Conservation (phyloP, 2,888 invertebrate species). For the Drosophila histrio region DNA sequence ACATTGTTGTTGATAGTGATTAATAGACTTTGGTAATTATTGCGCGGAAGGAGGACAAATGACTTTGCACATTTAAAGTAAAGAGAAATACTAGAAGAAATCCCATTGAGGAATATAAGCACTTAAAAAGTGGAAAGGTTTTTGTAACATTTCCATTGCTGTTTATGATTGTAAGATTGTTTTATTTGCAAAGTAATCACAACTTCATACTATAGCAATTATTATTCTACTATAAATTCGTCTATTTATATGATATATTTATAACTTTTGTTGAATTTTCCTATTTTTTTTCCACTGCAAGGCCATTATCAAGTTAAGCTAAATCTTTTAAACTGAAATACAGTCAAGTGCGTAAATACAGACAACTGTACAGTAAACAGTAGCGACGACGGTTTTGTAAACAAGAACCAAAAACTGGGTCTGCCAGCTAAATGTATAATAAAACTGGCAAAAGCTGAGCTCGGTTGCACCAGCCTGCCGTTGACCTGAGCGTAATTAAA, state of each 20-base stretch:
- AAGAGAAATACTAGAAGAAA: not conserved
- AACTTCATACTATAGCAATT: too few species aligned
- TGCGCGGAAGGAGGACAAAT: not conserved
- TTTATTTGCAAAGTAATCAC: too few species aligned
- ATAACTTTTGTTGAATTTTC: not conserved
- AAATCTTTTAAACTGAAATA: slow-evolving; percentile 36
- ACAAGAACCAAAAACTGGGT: slow-evolving; percentile 13
- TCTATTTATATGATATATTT: not conserved
- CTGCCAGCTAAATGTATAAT: slow-evolving; percentile 1
- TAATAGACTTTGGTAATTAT: slow-evolving; percentile 24
- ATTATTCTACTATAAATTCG: not conserved
- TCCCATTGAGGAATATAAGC: not conserved
- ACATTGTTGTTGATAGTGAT: slow-evolving; percentile 33
- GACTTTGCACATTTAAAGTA: slow-evolving; percentile 2
- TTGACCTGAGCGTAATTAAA: slow-evolving; percentile 57
- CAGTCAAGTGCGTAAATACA: slow-evolving; percentile 51
- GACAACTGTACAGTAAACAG: slow-evolving; percentile 15
- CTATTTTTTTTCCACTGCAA: not conserved
- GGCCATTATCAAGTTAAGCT: not conserved
- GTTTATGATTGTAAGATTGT: too few species aligned
- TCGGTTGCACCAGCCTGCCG: not conserved
- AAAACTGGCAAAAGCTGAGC: slow-evolving; percentile 13
- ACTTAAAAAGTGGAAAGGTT: too few species aligned
- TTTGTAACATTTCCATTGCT: too few species aligned
- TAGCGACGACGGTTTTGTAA: slow-evolving; percentile 11